Base-by-base conservation (phyloP, 1,140 invertebrate genomes). In the Piezodorus guildinii region DNA sequence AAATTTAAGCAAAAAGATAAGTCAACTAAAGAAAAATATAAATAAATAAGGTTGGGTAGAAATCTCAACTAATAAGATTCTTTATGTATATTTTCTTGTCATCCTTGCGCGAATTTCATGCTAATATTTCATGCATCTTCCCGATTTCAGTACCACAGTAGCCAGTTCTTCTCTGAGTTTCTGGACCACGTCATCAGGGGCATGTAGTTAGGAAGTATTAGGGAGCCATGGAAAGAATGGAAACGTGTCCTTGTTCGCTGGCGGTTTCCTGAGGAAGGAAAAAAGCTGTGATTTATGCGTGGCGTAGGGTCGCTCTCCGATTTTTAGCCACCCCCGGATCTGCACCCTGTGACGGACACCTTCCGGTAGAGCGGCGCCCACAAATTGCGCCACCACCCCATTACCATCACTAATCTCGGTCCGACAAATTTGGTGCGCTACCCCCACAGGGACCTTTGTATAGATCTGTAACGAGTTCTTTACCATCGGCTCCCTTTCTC, bases 251-350 rank as follows among this genome's bases (percentile, higher is more conserved):
- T 21, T 49, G n/a, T n/a, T 21, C 21, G n/a, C 2, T 19, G 5
- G 46, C 46, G 46, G 46, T 49, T 49, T 49, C 46, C 46, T 49
- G 10, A 49, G 46, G 46, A 49, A 49, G 46, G 46, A 49, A 49
- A 49, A 49, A 49, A 49, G 46, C 46, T 6, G 46, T 49, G 46
- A 49, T 49, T 49, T 49, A 49, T 49, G 21, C n/a, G n/a, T 17
- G 46, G 46, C 46, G 46, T 49, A 49, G 46, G 46, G 46, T 49
- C 46, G n/a, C 10, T 14, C 46, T 21, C 21, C 46, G 46, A 49
- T 49, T 49, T 49, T 49, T 49, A 49, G 46, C 46, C 46, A 49
- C 46, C 46, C 46, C 21, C 46, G 46, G 21, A 21, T 21, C 46
- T 49, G 6, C 46, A 6, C 46, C 6, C 46, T 49, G 21, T 49